Percentiles rank a stretch among this genome's conserved stretches.
Conservation (phyloP, 2,113 vertebrate species). For the Peromyscus maniculatus region DNA sequence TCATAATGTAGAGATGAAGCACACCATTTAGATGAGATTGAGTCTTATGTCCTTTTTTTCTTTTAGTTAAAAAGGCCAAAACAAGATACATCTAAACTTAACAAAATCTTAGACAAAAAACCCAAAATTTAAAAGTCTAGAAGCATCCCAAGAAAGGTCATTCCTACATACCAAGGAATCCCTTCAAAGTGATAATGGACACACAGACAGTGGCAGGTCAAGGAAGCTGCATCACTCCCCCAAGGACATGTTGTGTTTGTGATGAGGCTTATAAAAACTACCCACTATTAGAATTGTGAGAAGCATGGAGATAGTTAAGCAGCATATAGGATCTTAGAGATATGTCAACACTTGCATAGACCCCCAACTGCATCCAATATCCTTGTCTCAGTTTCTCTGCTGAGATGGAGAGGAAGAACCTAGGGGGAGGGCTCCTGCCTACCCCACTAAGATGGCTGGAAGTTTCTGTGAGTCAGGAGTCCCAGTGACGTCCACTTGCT, state of each 20-base stretch:
- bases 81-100: conserved; percentile 98
- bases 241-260: conserved; percentile 85
- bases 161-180: conserved; percentile 85
- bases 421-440: background rate
- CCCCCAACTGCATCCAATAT: conserved; percentile 55
- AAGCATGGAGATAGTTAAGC: conserved; percentile 88
- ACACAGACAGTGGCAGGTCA: conserved; percentile 72
- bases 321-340: conserved; percentile 91
- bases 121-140: conserved; percentile 88
- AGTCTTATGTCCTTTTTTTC: too few relatives aligned
- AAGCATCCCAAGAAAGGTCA: conserved; percentile 90
- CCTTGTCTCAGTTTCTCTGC: conserved; percentile 81
- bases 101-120: conserved; percentile 88
- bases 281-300: conserved; percentile 85
- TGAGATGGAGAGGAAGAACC: conserved; percentile 47
- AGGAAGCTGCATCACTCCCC: conserved; percentile 80
- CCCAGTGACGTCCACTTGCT: background rate
- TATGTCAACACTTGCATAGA: conserved; percentile 84
- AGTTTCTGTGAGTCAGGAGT: background rate
- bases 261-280: conserved; percentile 80
- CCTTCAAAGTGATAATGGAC: conserved; percentile 77
- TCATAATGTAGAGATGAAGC: background rate
- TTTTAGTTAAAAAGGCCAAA: conserved; percentile 89
- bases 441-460: background rate
- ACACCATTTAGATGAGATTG: background rate